Evolutionary conservation across 2,113 vertebrate genomes (phyloP).

Genomic region (Apeltes quadracus): DNA sequence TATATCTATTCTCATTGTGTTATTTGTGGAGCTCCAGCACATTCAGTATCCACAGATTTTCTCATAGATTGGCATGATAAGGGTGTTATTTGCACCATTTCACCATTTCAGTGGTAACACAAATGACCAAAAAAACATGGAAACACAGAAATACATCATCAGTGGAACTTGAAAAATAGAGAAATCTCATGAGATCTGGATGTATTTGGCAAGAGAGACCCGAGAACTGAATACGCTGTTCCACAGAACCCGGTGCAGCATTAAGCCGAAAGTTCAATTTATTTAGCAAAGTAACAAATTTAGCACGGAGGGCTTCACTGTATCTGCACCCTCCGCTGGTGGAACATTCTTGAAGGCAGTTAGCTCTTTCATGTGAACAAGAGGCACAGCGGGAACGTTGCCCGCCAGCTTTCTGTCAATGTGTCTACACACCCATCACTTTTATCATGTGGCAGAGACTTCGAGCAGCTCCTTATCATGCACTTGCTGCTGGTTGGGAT

Average conservation of each 20-base stretch:
- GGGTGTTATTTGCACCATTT: no score
- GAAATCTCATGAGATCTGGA: not conserved
- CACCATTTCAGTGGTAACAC: no score
- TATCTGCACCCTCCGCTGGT: no score
- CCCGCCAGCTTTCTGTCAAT: slow-evolving; percentile 1
- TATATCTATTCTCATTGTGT: not conserved
- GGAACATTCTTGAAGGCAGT: not conserved
- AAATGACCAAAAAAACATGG: not conserved
- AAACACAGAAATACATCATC: not conserved
- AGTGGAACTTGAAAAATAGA: no score
- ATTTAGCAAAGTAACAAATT: no score
- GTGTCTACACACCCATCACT: slow-evolving; percentile 61
- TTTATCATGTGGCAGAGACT: slow-evolving; percentile 63
- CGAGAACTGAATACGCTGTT: not conserved
- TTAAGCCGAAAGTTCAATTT: not conserved
- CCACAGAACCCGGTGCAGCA: not conserved
- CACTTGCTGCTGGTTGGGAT: slow-evolving; percentile 9
- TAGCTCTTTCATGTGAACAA: not conserved
- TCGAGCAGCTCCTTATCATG: slow-evolving; percentile 60
- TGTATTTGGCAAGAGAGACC: not conserved
- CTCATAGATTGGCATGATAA: not conserved
- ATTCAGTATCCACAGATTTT: not conserved
- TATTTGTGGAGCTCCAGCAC: not conserved
- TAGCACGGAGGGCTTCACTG: no score
- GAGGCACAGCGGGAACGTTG: slow-evolving; percentile 4